Conservation (phyloP, 2,113 vertebrate genomes). For the Ctenomys sociabilis region DNA sequence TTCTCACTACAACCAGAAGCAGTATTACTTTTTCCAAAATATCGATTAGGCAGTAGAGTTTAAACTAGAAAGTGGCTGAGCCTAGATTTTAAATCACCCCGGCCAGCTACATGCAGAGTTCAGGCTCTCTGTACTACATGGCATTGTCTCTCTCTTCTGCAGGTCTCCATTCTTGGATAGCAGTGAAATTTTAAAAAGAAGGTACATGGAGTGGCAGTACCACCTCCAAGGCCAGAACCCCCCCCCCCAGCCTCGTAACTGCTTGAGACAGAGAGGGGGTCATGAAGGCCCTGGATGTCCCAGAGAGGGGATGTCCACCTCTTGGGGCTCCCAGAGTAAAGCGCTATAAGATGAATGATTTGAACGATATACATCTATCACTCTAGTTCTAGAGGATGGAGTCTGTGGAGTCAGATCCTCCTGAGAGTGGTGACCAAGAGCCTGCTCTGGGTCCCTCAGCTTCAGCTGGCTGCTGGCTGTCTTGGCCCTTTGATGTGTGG, state of each 20-base stretch:
- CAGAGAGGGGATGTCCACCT: background rate
- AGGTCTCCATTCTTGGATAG: background rate
- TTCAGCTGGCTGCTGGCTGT: background rate
- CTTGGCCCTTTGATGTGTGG: background rate
- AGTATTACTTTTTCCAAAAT: background rate
- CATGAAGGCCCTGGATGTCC: background rate
- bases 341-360: background rate
- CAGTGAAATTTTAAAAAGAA: background rate
- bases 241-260: background rate
- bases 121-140: background rate
- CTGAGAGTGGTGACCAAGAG: background rate
- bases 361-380: background rate
- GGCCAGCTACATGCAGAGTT: background rate
- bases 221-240: background rate
- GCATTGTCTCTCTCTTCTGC: background rate
- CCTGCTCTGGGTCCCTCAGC: background rate
- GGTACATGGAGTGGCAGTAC: background rate
- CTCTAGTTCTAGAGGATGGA: background rate
- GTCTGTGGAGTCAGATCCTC: background rate
- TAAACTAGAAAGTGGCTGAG: background rate
- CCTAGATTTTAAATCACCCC: background rate
- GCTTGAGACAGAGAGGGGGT: background rate
- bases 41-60: background rate
- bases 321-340: background rate
- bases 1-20: background rate